Percentiles rank a stretch among this genome's conserved stretches.
These are phyloP conservation scores for Alitta virens DNA, from an alignment of 2,888 invertebrate species.

Conservation along the genomic window DNA sequence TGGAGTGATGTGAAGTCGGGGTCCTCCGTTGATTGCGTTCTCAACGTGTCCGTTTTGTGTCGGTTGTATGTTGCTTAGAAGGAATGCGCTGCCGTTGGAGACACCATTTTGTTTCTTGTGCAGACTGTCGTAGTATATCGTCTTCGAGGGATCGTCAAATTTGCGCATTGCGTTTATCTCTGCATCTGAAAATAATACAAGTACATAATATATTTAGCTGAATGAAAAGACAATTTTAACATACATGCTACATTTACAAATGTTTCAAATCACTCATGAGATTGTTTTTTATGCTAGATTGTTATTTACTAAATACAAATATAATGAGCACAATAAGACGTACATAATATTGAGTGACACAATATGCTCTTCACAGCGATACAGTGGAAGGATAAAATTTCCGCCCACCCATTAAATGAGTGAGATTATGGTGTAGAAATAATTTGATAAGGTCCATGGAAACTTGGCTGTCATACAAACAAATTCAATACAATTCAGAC, in stretches of 20 bases:
- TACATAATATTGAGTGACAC: too few species aligned
- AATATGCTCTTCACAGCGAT: too few species aligned
- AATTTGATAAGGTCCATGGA: too few species aligned
- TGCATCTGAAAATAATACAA: slow-evolving; percentile 2
- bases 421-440: too few species aligned
- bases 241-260: neutral
- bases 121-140: slow-evolving; percentile 24
- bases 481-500: too few species aligned
- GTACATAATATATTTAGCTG: too few species aligned
- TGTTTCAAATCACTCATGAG: neutral
- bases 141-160: slow-evolving; percentile 25
- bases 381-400: too few species aligned
- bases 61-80: slow-evolving; percentile 25
- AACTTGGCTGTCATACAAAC: too few species aligned
- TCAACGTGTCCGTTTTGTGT: slow-evolving; percentile 9
- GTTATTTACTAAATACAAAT: neutral
- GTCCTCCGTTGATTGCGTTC: slow-evolving; percentile 15
- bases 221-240: neutral
- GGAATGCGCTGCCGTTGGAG: slow-evolving; percentile 16
- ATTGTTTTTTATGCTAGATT: neutral
- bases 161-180: slow-evolving; percentile 24
- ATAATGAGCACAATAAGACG: too few species aligned
- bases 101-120: slow-evolving; percentile 17
- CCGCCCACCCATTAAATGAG: too few species aligned
- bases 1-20: slow-evolving; percentile 14